A percentile compares a stretch with the other conserved stretches of the same genome.
Conservation (phyloP, 2,113 vertebrate genomes). For the Psittacula cyanocephala region DNA sequence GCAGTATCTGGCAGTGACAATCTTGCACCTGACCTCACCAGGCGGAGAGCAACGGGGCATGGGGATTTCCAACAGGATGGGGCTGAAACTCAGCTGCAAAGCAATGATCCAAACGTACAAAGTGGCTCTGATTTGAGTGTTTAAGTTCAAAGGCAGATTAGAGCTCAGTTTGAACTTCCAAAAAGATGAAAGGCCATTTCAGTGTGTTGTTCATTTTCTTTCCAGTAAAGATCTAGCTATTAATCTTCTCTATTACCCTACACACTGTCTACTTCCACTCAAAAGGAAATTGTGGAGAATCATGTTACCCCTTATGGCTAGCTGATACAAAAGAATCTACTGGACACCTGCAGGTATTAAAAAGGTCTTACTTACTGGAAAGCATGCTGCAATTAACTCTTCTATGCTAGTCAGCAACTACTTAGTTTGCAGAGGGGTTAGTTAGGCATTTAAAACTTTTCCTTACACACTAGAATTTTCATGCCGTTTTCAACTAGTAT, state of each 20-base stretch:
- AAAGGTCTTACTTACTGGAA: neutral
- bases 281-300: neutral
- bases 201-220: neutral
- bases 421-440: neutral
- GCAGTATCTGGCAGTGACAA: neutral
- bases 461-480: neutral
- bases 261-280: neutral
- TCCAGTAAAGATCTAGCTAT: neutral
- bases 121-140: neutral
- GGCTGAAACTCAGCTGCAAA: neutral
- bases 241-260: neutral
- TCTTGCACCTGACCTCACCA: neutral
- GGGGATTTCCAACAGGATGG: neutral
- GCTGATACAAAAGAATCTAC: neutral
- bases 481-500: neutral
- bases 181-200: neutral
- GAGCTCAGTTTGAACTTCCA: neutral
- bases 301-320: neutral
- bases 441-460: neutral
- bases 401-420: neutral
- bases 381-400: neutral
- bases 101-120: neutral
- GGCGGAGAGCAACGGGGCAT: neutral
- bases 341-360: neutral
- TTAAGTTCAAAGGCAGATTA: conserved; percentile 16